phyloP scores from a whole-genome alignment of 1,140 invertebrate species.

The Ephestia elutella region DNA sequence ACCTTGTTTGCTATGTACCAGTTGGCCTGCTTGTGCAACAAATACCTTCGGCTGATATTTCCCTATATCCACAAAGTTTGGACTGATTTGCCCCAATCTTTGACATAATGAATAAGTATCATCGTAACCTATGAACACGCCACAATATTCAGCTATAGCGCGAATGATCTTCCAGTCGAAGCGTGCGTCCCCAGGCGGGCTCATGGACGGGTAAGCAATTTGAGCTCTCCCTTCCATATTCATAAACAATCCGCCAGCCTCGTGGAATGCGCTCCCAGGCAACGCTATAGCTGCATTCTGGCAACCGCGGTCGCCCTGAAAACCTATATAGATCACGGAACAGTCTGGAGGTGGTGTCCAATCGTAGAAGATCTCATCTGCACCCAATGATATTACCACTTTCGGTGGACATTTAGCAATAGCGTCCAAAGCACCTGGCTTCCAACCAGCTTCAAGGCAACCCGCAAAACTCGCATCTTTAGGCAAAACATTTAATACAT shows the following conservation, averaged over 20 bases:
- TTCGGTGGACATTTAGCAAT: constrained; percentile 25
- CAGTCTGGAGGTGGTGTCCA: constrained; percentile 31
- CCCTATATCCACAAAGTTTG: constrained; percentile 41
- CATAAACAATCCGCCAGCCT: constrained; percentile 63
- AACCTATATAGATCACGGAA: constrained; percentile 74
- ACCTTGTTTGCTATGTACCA: constrained; percentile 17
- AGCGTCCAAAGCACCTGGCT: constrained; percentile 36
- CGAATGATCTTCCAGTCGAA: constrained; percentile 61
- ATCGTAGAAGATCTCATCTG: constrained; percentile 54
- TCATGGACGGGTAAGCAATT: constrained; percentile 49
- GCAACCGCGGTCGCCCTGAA: constrained; percentile 84
- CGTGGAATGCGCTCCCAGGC: constrained; percentile 86
- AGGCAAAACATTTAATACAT: constrained; percentile 48
- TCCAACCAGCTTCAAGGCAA: constrained; percentile 58
- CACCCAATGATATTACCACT: constrained; percentile 52
- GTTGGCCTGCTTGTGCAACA: constrained; percentile 22
- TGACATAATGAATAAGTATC: constrained; percentile 35
- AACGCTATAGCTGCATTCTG: constrained; percentile 81
- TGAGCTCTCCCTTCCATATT: constrained; percentile 62
- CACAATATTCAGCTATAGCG: constrained; percentile 48
- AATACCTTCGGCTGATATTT: constrained; percentile 46
- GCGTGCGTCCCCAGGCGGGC: constrained; percentile 54
- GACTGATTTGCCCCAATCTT: constrained; percentile 52
- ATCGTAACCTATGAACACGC: constrained; percentile 41
- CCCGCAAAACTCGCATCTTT: constrained; percentile 59